These are phyloP conservation scores for Herpailurus yagouaroundi DNA, from an alignment of 2,113 vertebrate genomes.

Conservation along the genomic window DNA sequence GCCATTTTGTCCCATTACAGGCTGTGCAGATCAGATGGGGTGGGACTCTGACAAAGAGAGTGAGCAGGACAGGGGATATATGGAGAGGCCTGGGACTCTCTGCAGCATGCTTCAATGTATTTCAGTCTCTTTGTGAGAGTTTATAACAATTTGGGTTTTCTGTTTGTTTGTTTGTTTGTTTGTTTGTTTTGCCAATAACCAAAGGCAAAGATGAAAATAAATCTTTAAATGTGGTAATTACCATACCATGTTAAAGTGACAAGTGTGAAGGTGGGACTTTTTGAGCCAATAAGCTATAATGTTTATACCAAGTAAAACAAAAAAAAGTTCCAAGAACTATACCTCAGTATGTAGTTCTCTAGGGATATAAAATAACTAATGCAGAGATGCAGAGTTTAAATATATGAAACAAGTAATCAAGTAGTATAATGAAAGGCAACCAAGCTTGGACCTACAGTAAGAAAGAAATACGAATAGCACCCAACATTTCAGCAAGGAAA, in stretches of 20 bases:
- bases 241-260: not conserved
- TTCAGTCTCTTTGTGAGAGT: not conserved
- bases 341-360: slow-evolving; percentile 15
- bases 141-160: not conserved
- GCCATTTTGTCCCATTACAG: not conserved
- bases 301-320: not conserved
- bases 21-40: not conserved
- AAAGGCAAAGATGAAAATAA: slow-evolving; percentile 39
- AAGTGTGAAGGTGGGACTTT: not conserved
- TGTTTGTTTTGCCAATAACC: not conserved
- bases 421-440: not conserved
- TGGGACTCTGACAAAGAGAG: not conserved
- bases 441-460: not conserved
- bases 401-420: slow-evolving; percentile 1
- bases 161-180: not conserved
- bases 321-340: not conserved
- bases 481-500: not conserved
- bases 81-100: not conserved
- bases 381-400: not conserved
- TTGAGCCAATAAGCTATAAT: not conserved
- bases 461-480: not conserved
- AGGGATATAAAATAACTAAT: not conserved
- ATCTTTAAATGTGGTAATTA: not conserved
- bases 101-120: not conserved
- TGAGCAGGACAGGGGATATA: not conserved